Evolutionary conservation across 1,140 invertebrate genomes (phyloP).

Genomic region (Cydia strobilella): DNA sequence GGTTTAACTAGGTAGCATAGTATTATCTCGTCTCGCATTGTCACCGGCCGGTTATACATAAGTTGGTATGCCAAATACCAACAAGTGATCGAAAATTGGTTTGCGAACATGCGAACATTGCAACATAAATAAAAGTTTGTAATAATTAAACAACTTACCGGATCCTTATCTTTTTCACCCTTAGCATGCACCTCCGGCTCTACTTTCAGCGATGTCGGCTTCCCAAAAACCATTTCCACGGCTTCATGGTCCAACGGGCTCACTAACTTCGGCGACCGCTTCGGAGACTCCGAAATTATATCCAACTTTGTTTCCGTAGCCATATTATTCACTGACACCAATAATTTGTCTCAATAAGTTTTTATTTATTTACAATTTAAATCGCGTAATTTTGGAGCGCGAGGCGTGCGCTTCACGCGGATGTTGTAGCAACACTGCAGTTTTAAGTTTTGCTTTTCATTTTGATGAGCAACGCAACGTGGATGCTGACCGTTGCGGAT

Average conservation of each 20-base stretch:
- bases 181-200: constrained; percentile 48
- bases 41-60: no score
- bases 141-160: neutral
- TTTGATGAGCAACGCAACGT: neutral
- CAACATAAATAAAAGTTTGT: no score
- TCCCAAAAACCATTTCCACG: constrained; percentile 66
- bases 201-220: constrained; percentile 42
- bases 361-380: neutral
- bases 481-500: neutral
- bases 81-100: no score
- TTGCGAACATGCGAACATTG: no score
- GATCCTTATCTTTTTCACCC: constrained; percentile 48
- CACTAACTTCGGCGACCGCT: constrained; percentile 13
- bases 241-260: constrained; percentile 49
- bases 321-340: constrained; percentile 8
- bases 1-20: no score
- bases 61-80: no score
- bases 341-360: neutral
- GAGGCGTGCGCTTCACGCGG: neutral
- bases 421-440: constrained; percentile 17
- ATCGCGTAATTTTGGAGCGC: neutral
- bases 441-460: constrained; percentile 21
- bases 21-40: no score
- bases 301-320: constrained; percentile 16
- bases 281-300: constrained; percentile 15